A percentile compares a stretch with the other conserved stretches of the same genome.
phyloP scores from a whole-genome alignment of 2,888 invertebrate genomes.

The Strigamia maritima region DNA sequence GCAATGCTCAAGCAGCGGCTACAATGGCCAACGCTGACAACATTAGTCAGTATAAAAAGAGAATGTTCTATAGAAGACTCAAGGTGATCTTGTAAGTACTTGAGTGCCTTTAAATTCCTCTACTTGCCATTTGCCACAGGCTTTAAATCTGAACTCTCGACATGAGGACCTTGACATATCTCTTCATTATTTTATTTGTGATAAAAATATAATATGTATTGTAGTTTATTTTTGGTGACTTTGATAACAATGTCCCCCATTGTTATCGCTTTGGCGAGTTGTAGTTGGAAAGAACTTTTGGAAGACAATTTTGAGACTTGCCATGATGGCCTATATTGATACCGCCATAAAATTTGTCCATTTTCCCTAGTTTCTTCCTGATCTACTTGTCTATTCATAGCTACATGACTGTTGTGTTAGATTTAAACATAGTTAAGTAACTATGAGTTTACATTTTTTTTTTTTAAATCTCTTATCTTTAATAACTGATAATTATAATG shows the following conservation, averaged over 20 bases:
- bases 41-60: conserved; percentile 11
- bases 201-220: not conserved
- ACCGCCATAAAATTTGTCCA: conserved; percentile 6
- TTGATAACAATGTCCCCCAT: not conserved
- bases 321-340: conserved; percentile 10
- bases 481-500: no score
- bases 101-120: conserved; percentile 4
- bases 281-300: not conserved
- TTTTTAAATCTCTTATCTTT: no score
- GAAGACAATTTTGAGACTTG: not conserved
- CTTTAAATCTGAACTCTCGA: conserved; percentile 9
- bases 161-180: conserved; percentile 7
- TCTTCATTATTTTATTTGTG: not conserved
- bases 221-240: not conserved
- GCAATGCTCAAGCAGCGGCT: not conserved
- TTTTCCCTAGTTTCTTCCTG: conserved; percentile 6
- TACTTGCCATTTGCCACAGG: not conserved
- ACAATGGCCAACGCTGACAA: not conserved
- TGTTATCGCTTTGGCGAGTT: not conserved
- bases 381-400: not conserved
- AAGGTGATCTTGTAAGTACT: conserved; percentile 31
- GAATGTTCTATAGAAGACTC: conserved; percentile 24
- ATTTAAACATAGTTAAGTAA: not conserved
- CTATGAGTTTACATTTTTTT: not conserved
- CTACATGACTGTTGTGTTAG: not conserved